Percentiles rank a stretch among this genome's conserved stretches.
phyloP scores from a whole-genome alignment of 2,113 vertebrate species.

The Dunckerocampus dactyliophorus region DNA sequence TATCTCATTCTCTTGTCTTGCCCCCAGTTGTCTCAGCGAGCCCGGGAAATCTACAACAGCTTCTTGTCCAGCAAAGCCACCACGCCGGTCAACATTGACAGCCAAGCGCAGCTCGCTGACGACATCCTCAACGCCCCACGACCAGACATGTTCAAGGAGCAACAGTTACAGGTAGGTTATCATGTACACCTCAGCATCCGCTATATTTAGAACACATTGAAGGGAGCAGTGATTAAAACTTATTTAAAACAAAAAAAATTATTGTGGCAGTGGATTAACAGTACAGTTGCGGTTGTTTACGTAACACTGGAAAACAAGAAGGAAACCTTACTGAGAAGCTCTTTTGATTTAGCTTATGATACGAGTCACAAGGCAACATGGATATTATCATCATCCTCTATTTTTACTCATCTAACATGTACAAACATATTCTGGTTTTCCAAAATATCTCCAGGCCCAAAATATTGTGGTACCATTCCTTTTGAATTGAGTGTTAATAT shows the following conservation, averaged over 20 bases:
- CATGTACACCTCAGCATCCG: not conserved
- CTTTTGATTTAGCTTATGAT: conserved; percentile 45
- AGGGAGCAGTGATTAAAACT: conserved; percentile 9
- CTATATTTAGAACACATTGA: conserved; percentile 2
- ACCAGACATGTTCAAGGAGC: conserved; percentile 95
- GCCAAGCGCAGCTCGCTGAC: conserved; percentile 91
- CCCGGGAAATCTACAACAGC: conserved; percentile 92
- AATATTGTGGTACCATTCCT: not conserved
- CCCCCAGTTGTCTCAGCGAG: conserved; percentile 85
- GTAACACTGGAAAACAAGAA: conserved; percentile 9
- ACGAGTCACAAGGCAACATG: conserved; percentile 48
- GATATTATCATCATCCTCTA: conserved; percentile 19
- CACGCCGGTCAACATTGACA: conserved; percentile 96
- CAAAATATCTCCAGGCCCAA: not conserved
- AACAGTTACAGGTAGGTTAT: conserved; percentile 88
- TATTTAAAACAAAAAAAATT: conserved; percentile 14
- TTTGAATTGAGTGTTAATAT: too few relatives aligned
- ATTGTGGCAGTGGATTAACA: conserved; percentile 6
- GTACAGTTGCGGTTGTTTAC: not conserved
- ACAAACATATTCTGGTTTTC: too few relatives aligned
- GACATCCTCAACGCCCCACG: conserved; percentile 91
- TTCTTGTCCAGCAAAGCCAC: conserved; percentile 96
- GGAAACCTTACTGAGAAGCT: conserved; percentile 26
- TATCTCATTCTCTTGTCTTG: not conserved
- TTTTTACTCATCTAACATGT: conserved; percentile 29